Conservation (phyloP, 2,888 invertebrate genomes). For the Drosophila leonis region DNA sequence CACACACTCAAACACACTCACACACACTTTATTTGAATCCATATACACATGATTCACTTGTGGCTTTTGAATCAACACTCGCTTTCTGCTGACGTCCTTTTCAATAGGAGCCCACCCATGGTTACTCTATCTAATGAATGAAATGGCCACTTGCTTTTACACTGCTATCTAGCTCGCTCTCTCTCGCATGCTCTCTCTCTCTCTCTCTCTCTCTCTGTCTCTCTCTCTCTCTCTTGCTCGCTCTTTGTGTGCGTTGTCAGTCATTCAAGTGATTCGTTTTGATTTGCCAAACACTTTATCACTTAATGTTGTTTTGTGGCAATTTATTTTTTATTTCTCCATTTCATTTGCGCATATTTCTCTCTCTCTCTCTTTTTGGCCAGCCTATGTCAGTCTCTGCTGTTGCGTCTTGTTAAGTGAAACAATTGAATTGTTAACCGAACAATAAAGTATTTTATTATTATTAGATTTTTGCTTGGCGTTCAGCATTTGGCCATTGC, state of each 20-base stretch:
- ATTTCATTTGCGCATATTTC: conserved; percentile 34
- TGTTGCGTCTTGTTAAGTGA: conserved; percentile 68
- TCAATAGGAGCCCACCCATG: conserved; percentile 20
- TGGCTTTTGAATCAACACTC: conserved; percentile 40
- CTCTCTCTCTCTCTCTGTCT: background rate
- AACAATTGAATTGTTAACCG: conserved; percentile 79
- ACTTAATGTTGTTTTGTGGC: conserved; percentile 71
- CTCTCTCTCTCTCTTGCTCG: background rate
- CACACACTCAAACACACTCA: background rate
- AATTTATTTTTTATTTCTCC: conserved; percentile 61
- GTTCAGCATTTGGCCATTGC: conserved; percentile 50
- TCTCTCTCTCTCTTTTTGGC: background rate
- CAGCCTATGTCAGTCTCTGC: conserved; percentile 7
- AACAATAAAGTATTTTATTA: conserved; percentile 79
- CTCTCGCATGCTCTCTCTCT: background rate
- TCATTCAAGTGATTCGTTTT: conserved; percentile 64
- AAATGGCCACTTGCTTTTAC: conserved; percentile 33
- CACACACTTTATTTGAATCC: background rate
- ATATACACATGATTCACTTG: conserved; percentile 25
- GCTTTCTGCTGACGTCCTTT: conserved; percentile 12
- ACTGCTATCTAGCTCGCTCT: background rate
- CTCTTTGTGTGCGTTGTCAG: conserved; percentile 23
- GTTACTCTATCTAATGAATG: conserved; percentile 44
- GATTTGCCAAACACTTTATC: conserved; percentile 76
- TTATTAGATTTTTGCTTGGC: conserved; percentile 72